Base-by-base conservation (phyloP, 53 echinoderm and acorn worm genomes). In the Holothuria leucospilota region DNA sequence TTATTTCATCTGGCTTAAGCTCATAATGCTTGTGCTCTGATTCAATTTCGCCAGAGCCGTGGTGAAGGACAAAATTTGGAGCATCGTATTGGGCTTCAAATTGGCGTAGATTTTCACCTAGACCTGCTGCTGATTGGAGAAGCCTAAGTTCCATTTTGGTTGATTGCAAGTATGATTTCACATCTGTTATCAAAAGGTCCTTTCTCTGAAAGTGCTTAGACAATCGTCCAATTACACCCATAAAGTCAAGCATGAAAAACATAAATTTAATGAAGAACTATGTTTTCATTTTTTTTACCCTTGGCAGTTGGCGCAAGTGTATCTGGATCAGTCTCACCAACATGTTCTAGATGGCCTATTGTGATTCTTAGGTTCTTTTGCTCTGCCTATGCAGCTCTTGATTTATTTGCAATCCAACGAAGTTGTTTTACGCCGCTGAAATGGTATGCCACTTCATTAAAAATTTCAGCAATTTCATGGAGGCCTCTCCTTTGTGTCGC, bases 381-480 rank as follows among this genome's bases (percentile, higher is more conserved):
- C 73, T 8, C 73, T 72, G 73, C 73, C 26, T 72, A 7, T 13
- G 14, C 42, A 39, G 73, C 73, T 28, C 73, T 72, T 6, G 73
- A 21, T 30, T 72, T 72, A 13, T 29, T 72, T 21, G 73, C 73
- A 72, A 72, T 30, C 73, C 73, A 72, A 9, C 73, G 38, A 30
- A 72, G 38, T 72, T 72, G 73, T 41, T 72, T 72, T 21, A 72
- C 73, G 5, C 73, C 42, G 14, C 73, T 72, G 73, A 72, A 72
- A 41, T 72, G 34, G 38, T 39, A 30, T 21, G 42, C 38, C 21
- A 8, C 73, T 28, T 72, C 73, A 28, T 72, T 41, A 13, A 72
- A 41, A 27, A 72, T 72, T 21, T 30, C 73, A 24, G 73, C 73
- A 5, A 72, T 72, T 30, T 30, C 73, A 39, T 72, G 38, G 7